phyloP scores from a whole-genome alignment of 2,113 vertebrate genomes.

The Ceyx margarethae region DNA sequence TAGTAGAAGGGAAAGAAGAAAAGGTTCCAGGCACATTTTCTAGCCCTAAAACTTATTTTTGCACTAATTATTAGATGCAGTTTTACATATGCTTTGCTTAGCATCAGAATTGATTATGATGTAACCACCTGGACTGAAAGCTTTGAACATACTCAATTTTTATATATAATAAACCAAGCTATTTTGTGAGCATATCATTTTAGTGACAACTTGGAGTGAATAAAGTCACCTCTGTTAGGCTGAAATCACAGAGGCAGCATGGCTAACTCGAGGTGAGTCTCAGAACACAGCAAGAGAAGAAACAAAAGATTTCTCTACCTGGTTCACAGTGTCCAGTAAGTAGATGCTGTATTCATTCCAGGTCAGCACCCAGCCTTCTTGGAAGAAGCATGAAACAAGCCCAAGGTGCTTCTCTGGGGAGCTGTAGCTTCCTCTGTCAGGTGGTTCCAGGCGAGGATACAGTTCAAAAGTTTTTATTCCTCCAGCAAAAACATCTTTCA shows the following conservation, averaged over 20 bases:
- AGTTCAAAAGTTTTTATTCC: constrained; percentile 87
- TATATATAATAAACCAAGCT: not conserved
- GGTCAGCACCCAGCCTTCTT: constrained; percentile 91
- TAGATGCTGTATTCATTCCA: constrained; percentile 98
- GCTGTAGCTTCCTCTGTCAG: constrained; percentile 69
- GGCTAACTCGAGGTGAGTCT: not conserved
- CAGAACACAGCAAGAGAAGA: not conserved
- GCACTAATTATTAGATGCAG: not conserved
- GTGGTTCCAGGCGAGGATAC: constrained; percentile 81
- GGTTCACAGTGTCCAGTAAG: constrained; percentile 87
- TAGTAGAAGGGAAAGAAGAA: not conserved
- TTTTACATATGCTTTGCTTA: not conserved
- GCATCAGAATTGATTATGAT: not conserved
- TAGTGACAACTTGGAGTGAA: not conserved
- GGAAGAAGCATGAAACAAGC: constrained; percentile 86
- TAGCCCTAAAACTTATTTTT: not conserved
- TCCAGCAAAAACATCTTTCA: constrained; percentile 84
- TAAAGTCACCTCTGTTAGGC: not conserved
- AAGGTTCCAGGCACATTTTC: not conserved
- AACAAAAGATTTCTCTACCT: constrained; percentile 68
- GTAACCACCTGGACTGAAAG: not conserved
- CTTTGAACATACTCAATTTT: not conserved
- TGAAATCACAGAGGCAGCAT: not conserved
- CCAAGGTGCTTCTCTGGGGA: constrained; percentile 87
- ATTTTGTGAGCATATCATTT: not conserved